These are phyloP conservation scores for Myrmophylax atrothorax DNA, from an alignment of 2,113 vertebrate genomes.

Conservation along the genomic window DNA sequence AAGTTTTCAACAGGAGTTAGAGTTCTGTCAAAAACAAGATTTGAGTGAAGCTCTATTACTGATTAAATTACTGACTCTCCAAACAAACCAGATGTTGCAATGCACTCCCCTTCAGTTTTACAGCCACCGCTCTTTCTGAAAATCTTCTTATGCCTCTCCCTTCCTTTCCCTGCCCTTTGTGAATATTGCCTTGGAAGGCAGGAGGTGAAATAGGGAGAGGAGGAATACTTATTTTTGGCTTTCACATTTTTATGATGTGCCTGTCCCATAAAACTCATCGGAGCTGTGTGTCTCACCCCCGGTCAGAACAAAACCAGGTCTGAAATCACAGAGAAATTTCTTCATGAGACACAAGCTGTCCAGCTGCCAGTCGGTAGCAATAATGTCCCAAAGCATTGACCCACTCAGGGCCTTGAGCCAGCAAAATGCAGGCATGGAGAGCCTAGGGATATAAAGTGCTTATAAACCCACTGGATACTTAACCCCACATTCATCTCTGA, in stretches of 20 bases:
- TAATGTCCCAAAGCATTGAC: neutral
- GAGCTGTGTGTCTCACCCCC: neutral
- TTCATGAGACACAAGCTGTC: neutral
- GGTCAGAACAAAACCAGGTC: neutral
- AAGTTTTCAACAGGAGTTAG: neutral
- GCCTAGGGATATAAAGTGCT: neutral
- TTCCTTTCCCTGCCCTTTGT: neutral
- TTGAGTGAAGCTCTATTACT: neutral
- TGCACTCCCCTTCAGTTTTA: neutral
- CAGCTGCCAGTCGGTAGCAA: neutral
- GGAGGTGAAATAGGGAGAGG: neutral
- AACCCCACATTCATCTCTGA: neutral
- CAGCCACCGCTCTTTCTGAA: neutral
- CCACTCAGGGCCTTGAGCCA: accelerated
- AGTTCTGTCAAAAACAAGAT: neutral
- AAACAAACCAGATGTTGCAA: neutral
- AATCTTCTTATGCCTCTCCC: neutral
- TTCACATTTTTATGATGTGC: neutral
- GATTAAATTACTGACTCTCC: neutral
- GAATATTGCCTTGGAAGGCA: neutral
- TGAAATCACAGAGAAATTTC: neutral
- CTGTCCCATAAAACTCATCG: neutral
- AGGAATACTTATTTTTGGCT: conserved; percentile 8
- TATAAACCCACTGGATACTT: neutral
- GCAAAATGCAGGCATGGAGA: neutral